Percentiles rank a stretch among this genome's conserved stretches.
These are phyloP conservation scores for Acrossocheilus fasciatus DNA, from an alignment of 2,797 vertebrate genomes.

Conservation along the genomic window DNA sequence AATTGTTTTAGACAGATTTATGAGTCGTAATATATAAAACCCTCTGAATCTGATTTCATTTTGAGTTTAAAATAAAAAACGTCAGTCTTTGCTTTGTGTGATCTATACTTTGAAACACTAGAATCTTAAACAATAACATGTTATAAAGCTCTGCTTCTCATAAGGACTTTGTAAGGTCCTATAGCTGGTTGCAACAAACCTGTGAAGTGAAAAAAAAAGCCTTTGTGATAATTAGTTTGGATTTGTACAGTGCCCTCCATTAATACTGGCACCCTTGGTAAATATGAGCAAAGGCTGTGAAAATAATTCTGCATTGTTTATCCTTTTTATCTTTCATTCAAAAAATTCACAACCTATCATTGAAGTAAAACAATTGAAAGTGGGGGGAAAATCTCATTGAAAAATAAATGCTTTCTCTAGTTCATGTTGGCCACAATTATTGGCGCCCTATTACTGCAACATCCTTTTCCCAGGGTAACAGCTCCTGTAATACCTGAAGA, in stretches of 20 bases:
- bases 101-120: slow-evolving; percentile 30
- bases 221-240: neutral
- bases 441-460: no score
- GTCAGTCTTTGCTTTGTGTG: slow-evolving; percentile 21
- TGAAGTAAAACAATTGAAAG: no score
- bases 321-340: no score
- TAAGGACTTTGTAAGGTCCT: slow-evolving; percentile 15
- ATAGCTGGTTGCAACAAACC: neutral
- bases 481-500: no score
- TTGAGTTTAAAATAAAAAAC: slow-evolving; percentile 16
- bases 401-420: no score
- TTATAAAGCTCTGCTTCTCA: slow-evolving; percentile 17
- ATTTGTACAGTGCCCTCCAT: neutral
- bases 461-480: no score
- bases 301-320: no score
- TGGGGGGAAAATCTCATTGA: no score
- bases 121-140: slow-evolving; percentile 33
- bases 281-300: no score
- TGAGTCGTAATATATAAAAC: slow-evolving; percentile 8
- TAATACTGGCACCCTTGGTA: no score
- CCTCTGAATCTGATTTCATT: neutral
- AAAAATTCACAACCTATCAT: no score
- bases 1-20: slow-evolving; percentile 36
- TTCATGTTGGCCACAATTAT: no score
- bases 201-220: neutral